Conservation (phyloP, 2,797 vertebrate genomes). For the Siniperca scherzeri region DNA sequence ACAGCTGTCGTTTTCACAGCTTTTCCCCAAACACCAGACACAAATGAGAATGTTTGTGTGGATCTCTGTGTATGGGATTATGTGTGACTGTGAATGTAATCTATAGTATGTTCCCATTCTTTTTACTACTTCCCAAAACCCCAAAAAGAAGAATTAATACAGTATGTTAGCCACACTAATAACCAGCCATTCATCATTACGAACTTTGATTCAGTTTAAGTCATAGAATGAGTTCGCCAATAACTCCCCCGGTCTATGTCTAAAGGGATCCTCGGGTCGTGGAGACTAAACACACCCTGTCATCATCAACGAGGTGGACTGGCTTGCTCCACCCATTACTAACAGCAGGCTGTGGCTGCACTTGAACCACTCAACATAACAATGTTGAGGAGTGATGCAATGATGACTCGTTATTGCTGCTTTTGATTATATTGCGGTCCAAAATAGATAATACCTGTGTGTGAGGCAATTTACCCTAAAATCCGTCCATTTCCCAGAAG, state of each 20-base stretch:
- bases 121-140: constrained; percentile 31
- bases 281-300: constrained; percentile 81
- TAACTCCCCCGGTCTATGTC: constrained; percentile 72
- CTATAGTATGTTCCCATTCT: constrained; percentile 45
- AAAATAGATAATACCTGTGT: constrained; percentile 65
- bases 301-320: constrained; percentile 67
- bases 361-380: constrained; percentile 72
- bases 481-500: constrained; percentile 78
- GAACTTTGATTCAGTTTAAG: constrained; percentile 67
- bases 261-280: constrained; percentile 59
- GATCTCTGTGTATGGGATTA: constrained; percentile 46
- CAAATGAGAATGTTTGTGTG: constrained; percentile 54
- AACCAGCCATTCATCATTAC: constrained; percentile 48
- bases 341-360: constrained; percentile 63
- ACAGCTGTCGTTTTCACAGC: constrained; percentile 82
- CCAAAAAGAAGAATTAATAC: constrained; percentile 20
- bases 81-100: constrained; percentile 45
- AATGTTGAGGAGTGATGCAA: constrained; percentile 78
- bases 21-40: constrained; percentile 73
- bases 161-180: constrained; percentile 23
- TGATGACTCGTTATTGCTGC: constrained; percentile 72
- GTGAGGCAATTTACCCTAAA: constrained; percentile 56
- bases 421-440: constrained; percentile 62
- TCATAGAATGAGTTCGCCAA: constrained; percentile 65
- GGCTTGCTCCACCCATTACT: constrained; percentile 75